phyloP scores from a whole-genome alignment of 2,113 vertebrate genomes.

The Scalopus aquaticus region DNA sequence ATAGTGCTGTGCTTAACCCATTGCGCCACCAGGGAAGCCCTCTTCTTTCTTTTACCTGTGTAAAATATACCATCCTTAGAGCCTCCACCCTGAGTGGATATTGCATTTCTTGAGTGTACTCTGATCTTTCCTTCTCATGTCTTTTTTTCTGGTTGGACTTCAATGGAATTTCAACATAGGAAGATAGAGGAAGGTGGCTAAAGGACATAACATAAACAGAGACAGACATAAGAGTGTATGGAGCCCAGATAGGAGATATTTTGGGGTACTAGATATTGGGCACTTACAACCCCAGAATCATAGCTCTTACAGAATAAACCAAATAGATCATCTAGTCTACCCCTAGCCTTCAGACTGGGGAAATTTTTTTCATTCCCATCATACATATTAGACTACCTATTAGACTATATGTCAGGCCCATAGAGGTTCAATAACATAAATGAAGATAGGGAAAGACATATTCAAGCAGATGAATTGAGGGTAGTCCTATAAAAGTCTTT shows the following conservation, averaged over 20 bases:
- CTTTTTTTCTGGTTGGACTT: conserved; percentile 1
- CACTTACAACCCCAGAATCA: not conserved
- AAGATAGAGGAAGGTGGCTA: not conserved
- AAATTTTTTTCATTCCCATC: not conserved
- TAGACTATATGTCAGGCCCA: not conserved
- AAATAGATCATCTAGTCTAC: not conserved
- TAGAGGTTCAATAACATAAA: not conserved
- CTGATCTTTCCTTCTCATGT: not conserved
- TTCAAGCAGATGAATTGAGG: not conserved
- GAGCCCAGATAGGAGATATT: not conserved
- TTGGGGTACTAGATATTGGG: not conserved
- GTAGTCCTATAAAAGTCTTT: not conserved
- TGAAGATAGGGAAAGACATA: not conserved
- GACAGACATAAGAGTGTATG: not conserved
- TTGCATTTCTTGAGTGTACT: not conserved
- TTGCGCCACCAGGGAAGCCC: too few species aligned
- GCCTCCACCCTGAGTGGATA: not conserved
- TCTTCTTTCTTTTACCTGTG: too few species aligned
- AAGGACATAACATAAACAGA: not conserved
- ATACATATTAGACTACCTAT: not conserved
- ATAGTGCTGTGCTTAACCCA: too few species aligned
- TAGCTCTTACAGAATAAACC: not conserved
- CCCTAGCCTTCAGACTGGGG: not conserved
- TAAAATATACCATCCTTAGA: not conserved
- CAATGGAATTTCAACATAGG: not conserved